Evolutionary conservation across 2,113 vertebrate species (phyloP), one percentile per base, ranked within the genome.

Genomic region (Halcyon malimbica): DNA sequence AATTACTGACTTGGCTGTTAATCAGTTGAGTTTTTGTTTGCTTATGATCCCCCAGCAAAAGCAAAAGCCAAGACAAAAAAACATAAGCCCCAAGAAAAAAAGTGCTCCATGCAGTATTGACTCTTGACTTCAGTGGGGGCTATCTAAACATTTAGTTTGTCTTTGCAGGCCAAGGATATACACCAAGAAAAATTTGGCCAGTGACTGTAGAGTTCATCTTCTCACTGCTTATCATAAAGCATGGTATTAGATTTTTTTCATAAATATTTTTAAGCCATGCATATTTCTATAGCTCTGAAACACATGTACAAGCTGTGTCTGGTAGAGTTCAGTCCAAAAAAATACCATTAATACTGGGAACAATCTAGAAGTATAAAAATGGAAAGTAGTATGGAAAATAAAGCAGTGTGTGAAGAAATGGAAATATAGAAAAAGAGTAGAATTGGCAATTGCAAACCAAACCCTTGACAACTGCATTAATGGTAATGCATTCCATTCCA

Each of bases 401-500:
- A 67, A 71, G 16, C 28, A 80, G 28, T 51, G 78, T 33, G 19
- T 89, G 46, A 89, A 89, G 29, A 93, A 86, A 79, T 53, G 79
- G 1, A 78, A 54, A 59, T 59, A 69, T 19, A 10, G 41, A 48
- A 71, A 74, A 69, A 54, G 0, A 92, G 24, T 90, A 83, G 23
- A 84, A 83, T 25, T 93, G 93, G 75, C 96, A 92, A 18, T 75
- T 86, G 79, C 79, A 90, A 87, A 77, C 16, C 51, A 83, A 83
- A 71, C 20, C 7, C 50, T 83, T 94, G 35, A 79, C 80, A 80
- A 80, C 59, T 96, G 80, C 93, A 90, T 93, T 97, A 96, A 96
- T 96, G 88, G 10, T 68, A 96, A 95, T 92, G 88, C 94, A 69
- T 96, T 95, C 96, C 92, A 74, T 97, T 97, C 95, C 93, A 97